A percentile compares a stretch with the other conserved stretches of the same genome.
phyloP scores from a whole-genome alignment of 53 echinoderm and acorn worm species.

The Paracentrotus lividus region DNA sequence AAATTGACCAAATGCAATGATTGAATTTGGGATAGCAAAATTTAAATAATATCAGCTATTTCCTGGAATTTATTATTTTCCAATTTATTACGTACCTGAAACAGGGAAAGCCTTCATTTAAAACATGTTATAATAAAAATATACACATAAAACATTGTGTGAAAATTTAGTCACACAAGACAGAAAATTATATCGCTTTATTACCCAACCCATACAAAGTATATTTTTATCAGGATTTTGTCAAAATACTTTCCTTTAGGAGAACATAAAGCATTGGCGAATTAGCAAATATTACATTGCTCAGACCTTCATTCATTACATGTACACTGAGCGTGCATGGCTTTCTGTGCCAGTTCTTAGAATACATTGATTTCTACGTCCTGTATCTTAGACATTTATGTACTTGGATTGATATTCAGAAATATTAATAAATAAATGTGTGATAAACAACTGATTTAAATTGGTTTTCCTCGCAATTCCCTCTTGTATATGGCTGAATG shows the following conservation, averaged over 20 bases:
- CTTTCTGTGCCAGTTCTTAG: neutral
- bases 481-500: too few relatives aligned
- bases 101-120: neutral
- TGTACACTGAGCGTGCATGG: neutral
- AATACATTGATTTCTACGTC: neutral
- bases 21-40: neutral
- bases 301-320: neutral
- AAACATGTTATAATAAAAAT: neutral
- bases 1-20: too few relatives aligned
- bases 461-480: too few relatives aligned
- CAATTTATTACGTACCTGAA: neutral
- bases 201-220: too few relatives aligned
- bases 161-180: too few relatives aligned
- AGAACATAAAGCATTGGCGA: too few relatives aligned
- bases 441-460: neutral
- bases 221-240: too few relatives aligned
- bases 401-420: constrained; percentile 35
- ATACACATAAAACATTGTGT: too few relatives aligned
- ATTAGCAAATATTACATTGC: neutral
- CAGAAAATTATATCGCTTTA: too few relatives aligned
- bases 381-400: constrained; percentile 1
- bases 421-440: constrained; percentile 17
- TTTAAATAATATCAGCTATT: neutral
- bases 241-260: too few relatives aligned
- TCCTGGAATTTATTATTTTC: neutral